These are phyloP conservation scores for Argyrosomus regius DNA, from an alignment of 2,797 vertebrate species.

Conservation along the genomic window DNA sequence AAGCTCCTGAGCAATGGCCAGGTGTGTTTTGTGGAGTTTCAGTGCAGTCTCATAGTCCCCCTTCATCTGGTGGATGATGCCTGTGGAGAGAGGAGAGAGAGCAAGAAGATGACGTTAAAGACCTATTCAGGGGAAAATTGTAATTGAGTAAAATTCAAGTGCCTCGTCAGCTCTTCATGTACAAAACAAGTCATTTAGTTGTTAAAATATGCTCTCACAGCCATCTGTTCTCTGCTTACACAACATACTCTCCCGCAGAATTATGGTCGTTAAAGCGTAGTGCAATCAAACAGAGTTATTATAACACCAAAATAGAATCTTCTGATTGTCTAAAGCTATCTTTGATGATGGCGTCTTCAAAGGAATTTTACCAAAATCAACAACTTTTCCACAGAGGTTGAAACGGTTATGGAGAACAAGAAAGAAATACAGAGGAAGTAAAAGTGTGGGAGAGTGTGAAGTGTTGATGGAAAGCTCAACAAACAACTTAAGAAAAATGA, in stretches of 20 bases:
- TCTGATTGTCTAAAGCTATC: conserved; percentile 65
- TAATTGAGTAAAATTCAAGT: conserved; percentile 71
- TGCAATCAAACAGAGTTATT: conserved; percentile 71
- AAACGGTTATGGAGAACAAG: conserved; percentile 41
- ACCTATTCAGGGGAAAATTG: conserved; percentile 57
- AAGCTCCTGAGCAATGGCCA: conserved; percentile 96
- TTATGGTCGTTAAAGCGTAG: conserved; percentile 74
- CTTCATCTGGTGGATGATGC: conserved; percentile 98
- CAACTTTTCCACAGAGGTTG: conserved; percentile 65
- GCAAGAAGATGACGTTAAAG: conserved; percentile 56
- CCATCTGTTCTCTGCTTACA: conserved; percentile 78
- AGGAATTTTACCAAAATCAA: conserved; percentile 70
- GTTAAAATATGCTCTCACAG: conserved; percentile 74
- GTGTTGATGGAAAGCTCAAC: conserved; percentile 68
- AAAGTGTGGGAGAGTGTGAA: conserved; percentile 43
- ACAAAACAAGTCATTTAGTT: conserved; percentile 77
- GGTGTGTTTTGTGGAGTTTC: conserved; percentile 96
- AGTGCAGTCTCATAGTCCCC: conserved; percentile 96
- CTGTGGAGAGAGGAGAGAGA: conserved; percentile 57
- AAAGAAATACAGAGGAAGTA: conserved; percentile 31
- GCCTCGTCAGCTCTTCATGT: conserved; percentile 73
- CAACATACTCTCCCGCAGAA: conserved; percentile 65
- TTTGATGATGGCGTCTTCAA: conserved; percentile 64
- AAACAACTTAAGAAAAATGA: conserved; percentile 67
- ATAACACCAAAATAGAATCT: conserved; percentile 70